A percentile compares a stretch with the other conserved stretches of the same genome.
These are phyloP conservation scores for Oegoconia quadripuncta DNA, from an alignment of 2,888 invertebrate genomes.

Conservation along the genomic window DNA sequence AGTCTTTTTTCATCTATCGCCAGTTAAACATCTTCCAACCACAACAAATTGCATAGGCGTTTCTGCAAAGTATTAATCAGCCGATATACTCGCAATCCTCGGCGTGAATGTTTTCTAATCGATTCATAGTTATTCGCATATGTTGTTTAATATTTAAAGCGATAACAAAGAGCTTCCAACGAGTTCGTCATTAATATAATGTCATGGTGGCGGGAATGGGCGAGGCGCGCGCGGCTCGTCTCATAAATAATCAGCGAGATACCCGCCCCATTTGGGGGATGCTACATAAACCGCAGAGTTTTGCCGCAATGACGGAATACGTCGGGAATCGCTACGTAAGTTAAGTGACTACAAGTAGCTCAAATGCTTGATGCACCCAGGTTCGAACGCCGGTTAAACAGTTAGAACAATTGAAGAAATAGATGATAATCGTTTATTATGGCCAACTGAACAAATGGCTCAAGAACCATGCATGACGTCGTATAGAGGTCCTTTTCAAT, in stretches of 20 bases:
- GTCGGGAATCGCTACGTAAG: no score
- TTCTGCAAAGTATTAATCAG: constrained; percentile 8
- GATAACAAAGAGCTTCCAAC: constrained; percentile 49
- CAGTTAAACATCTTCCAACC: no score
- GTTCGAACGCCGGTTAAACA: no score
- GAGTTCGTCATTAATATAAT: constrained; percentile 59
- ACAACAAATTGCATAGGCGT: constrained; percentile 5
- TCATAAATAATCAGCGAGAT: constrained; percentile 51
- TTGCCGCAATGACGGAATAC: no score
- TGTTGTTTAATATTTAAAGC: constrained; percentile 25
- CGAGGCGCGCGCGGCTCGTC: constrained; percentile 49
- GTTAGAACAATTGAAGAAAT: no score
- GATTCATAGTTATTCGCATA: constrained; percentile 30
- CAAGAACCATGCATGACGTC: no score
- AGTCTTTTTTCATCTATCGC: no score
- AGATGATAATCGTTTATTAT: no score
- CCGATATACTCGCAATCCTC: constrained; percentile 8
- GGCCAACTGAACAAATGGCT: no score
- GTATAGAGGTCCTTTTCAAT: no score
- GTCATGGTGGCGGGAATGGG: constrained; percentile 59
- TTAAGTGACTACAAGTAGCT: no score
- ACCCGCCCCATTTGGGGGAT: neutral
- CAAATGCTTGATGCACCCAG: no score
- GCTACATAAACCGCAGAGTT: constrained; percentile 48
- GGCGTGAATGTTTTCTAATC: constrained; percentile 15